Conservation (phyloP, 2,113 vertebrate genomes). For the Nannospalax galili region DNA sequence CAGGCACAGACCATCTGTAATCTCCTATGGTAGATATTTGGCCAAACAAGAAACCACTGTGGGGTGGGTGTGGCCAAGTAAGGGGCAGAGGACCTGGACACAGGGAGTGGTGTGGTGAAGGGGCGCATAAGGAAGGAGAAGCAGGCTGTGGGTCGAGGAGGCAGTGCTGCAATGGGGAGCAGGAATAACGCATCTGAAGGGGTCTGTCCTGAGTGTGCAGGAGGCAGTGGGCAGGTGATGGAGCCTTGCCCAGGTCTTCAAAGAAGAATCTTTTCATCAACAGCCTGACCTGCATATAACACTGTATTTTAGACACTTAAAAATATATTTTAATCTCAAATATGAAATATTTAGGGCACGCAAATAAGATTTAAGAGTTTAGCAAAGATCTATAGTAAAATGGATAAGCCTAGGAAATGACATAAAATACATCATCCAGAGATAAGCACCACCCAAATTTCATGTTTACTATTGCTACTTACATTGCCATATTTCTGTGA, state of each 20-base stretch:
- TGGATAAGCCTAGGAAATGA: not conserved
- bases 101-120: not conserved
- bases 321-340: not conserved
- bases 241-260: not conserved
- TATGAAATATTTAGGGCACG: not conserved
- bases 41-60: no score
- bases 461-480: not conserved
- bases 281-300: not conserved
- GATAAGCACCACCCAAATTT: not conserved
- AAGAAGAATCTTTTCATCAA: not conserved
- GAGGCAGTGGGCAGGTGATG: not conserved
- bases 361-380: not conserved
- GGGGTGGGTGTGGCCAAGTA: not conserved
- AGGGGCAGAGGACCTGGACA: no score
- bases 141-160: not conserved
- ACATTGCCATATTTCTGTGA: not conserved
- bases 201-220: rapidly evolving
- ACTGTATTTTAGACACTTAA: not conserved
- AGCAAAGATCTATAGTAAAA: not conserved
- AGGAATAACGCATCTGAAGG: not conserved
- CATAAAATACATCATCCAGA: not conserved
- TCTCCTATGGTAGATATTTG: not conserved
- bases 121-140: not conserved
- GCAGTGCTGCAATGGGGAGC: not conserved
- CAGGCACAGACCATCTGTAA: rapidly evolving